Conservation (phyloP, 2,113 vertebrate species). For the Pelusios castaneus region DNA sequence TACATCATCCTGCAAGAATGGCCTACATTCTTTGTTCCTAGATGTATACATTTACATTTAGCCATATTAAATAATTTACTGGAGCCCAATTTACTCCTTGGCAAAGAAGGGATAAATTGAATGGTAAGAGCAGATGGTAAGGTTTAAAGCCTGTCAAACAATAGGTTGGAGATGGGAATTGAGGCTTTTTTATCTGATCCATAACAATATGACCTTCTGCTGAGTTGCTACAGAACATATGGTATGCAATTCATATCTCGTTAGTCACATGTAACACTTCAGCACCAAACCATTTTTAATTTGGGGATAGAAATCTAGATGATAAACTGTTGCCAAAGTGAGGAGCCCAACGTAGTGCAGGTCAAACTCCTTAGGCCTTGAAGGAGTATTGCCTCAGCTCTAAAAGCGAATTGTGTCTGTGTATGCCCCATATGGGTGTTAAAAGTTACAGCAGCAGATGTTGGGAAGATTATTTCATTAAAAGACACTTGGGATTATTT, state of each 20-base stretch:
- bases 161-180: neutral
- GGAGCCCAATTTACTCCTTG: neutral
- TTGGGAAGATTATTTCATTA: neutral
- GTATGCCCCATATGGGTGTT: neutral
- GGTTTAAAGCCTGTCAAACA: neutral
- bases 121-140: neutral
- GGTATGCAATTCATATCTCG: neutral
- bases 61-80: neutral
- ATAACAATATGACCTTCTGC: neutral
- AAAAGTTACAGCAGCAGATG: neutral
- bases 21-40: neutral
- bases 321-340: neutral
- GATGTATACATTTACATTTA: neutral
- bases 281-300: neutral
- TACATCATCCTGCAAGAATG: neutral
- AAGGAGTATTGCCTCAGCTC: neutral
- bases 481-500: neutral
- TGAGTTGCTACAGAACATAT: neutral
- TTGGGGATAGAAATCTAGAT: neutral
- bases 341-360: neutral
- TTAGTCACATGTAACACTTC: neutral
- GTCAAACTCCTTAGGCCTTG: neutral
- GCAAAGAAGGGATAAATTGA: neutral
- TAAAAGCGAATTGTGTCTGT: fast-evolving
- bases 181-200: constrained; percentile 1